These are phyloP conservation scores for Enteromius fasciolatus DNA, from an alignment of 2,797 vertebrate species.

Conservation along the genomic window DNA sequence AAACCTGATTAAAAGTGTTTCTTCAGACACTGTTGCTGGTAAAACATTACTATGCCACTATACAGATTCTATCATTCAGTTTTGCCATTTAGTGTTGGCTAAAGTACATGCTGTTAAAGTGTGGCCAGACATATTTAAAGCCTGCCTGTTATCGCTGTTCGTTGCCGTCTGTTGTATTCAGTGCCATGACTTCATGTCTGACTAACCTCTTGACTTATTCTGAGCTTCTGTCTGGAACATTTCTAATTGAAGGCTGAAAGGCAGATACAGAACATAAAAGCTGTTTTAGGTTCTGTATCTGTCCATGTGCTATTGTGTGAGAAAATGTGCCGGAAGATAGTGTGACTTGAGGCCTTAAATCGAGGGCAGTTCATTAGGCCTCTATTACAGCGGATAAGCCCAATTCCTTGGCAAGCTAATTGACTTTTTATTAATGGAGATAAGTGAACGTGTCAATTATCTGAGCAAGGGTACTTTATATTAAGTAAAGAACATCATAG, in stretches of 20 bases:
- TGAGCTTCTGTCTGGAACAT: slow-evolving; percentile 40
- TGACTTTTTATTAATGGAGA: slow-evolving; percentile 65
- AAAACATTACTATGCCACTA: not conserved
- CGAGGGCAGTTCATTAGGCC: slow-evolving; percentile 60
- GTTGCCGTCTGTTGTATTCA: not conserved
- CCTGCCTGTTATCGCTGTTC: slow-evolving; percentile 6
- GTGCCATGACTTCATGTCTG: slow-evolving; percentile 27
- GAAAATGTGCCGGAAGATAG: slow-evolving; percentile 54
- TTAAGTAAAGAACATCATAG: slow-evolving; percentile 53
- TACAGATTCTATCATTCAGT: not conserved
- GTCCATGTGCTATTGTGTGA: slow-evolving; percentile 42
- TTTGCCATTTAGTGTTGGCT: slow-evolving; percentile 3
- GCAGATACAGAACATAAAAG: slow-evolving; percentile 50
- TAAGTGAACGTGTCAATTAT: slow-evolving; percentile 65
- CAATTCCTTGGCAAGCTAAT: slow-evolving; percentile 60
- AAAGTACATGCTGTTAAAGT: not conserved
- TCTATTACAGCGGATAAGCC: slow-evolving; percentile 62
- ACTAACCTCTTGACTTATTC: slow-evolving; percentile 47
- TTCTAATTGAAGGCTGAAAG: slow-evolving; percentile 49
- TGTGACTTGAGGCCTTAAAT: slow-evolving; percentile 47
- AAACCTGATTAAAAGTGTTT: not conserved
- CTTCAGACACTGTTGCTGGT: not conserved
- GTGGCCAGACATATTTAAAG: slow-evolving; percentile 10
- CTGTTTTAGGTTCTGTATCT: slow-evolving; percentile 32
- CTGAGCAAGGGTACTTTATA: slow-evolving; percentile 59